These are phyloP conservation scores for Pionites leucogaster DNA, from an alignment of 2,113 vertebrate species.

Conservation along the genomic window DNA sequence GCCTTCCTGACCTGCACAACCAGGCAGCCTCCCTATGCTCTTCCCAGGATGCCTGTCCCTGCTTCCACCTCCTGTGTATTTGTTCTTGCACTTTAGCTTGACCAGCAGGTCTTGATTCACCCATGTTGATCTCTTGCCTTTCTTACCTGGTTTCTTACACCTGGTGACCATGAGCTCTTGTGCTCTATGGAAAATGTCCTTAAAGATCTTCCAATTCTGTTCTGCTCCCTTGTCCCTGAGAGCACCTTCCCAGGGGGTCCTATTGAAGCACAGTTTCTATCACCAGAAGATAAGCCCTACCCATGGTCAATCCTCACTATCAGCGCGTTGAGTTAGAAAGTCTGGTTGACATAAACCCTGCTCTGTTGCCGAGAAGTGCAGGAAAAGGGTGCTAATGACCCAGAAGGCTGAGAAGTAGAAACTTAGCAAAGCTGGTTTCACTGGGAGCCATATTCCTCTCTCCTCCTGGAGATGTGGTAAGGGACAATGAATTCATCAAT, in stretches of 20 bases:
- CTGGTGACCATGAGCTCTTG: background rate
- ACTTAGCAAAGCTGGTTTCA: background rate
- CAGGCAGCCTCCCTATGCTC: background rate
- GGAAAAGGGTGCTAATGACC: background rate
- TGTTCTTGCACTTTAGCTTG: background rate
- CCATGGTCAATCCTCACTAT: background rate
- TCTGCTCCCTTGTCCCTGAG: background rate
- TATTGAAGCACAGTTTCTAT: background rate
- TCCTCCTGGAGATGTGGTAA: background rate
- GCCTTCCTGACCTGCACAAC: background rate
- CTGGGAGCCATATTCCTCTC: background rate
- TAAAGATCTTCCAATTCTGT: background rate
- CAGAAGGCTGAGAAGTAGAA: background rate
- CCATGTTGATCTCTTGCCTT: background rate
- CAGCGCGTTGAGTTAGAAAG: background rate
- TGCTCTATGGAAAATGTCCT: background rate
- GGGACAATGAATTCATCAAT: conserved; percentile 62
- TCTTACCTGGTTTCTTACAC: background rate
- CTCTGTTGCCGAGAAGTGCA: background rate
- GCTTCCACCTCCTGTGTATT: background rate
- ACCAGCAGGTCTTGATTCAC: background rate
- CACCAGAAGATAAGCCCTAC: background rate
- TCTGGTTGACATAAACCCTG: background rate
- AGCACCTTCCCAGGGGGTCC: background rate
- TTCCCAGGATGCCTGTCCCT: background rate